Evolutionary conservation across 2,113 vertebrate species (phyloP), one percentile per base, ranked within the genome.

Genomic region (Chloroceryle aenea): DNA sequence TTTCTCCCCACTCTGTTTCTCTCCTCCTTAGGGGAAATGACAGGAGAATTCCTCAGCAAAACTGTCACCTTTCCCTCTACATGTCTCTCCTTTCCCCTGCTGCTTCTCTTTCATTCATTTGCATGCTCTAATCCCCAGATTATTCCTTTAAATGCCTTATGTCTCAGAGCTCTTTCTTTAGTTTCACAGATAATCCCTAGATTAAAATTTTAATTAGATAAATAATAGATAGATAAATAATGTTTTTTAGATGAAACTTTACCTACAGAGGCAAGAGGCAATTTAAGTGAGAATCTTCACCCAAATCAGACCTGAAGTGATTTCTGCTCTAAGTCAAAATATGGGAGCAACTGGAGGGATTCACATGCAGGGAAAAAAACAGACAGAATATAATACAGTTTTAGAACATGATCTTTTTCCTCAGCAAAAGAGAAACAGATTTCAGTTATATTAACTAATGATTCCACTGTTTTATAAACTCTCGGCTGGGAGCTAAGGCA

Each of bases 1-100:
- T 62, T 97, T 47, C 88, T 94, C 96, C 85, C 92, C 80, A 96
- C 90, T 96, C 87, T 5, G 5, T 82, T 95, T 86, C 88, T 90
- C 73, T 97, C 48, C 73, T 97, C 80, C 73, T 64, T 50, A 58
- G 66, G 66, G 92, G 94, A 92, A 82, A 81, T 79, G 64, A 94
- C 93, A 96, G 69, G 61, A 96, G 92, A 92, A 95, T 95, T 94
- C 95, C 86, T 96, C 84, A 93, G 76, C 68, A 85, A 75, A 93
- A 92, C 42, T 90, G 61, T 90, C 90, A 93, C 90, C 85, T 84
- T 92, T 90, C 72, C 34, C 32, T 81, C 42, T 22, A 10, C 42
- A 53, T 75, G 43, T 45, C 36, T 80, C 30, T 84, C 52, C 68
- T 81, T 90, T 93, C 27, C 73, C 13, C 23, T 63, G 52, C 75